Evolutionary conservation across 1,140 invertebrate species (phyloP).

Genomic region (Teleopsis dalmanni): DNA sequence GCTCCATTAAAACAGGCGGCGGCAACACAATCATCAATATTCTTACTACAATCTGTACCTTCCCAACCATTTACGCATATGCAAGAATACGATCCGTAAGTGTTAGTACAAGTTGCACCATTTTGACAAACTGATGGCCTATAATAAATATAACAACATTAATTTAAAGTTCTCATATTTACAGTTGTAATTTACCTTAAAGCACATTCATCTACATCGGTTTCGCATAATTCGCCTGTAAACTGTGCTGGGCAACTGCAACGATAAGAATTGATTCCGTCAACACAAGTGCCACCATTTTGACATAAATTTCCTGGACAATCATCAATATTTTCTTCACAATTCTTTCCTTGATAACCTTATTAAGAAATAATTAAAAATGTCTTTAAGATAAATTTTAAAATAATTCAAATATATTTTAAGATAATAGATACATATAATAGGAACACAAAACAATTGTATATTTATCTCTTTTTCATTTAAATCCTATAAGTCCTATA

Average conservation of each 20-base stretch:
- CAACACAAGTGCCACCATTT: slow-evolving; percentile 84
- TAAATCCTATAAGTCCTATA: too few relatives aligned
- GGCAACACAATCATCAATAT: slow-evolving; percentile 88
- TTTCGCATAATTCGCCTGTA: slow-evolving; percentile 74
- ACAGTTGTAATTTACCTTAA: slow-evolving; percentile 49
- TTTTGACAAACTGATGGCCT: slow-evolving; percentile 84
- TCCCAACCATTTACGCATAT: slow-evolving; percentile 96
- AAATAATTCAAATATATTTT: too few relatives aligned
- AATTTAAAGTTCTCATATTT: too few relatives aligned
- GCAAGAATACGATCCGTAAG: slow-evolving; percentile 81
- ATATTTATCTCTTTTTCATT: too few relatives aligned
- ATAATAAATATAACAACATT: slow-evolving; percentile 10
- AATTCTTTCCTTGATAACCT: slow-evolving; percentile 81
- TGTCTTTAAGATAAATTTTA: too few relatives aligned
- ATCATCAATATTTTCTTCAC: slow-evolving; percentile 86
- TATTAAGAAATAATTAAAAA: slow-evolving; percentile 44
- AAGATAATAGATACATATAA: too few relatives aligned
- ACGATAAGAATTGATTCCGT: slow-evolving; percentile 78
- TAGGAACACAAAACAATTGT: too few relatives aligned
- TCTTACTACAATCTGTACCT: slow-evolving; percentile 80
- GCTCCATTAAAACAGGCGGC: slow-evolving; percentile 94
- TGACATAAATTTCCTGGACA: slow-evolving; percentile 82
- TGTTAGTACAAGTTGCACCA: slow-evolving; percentile 90
- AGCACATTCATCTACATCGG: slow-evolving; percentile 74
- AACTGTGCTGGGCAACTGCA: slow-evolving; percentile 83